phyloP scores from a whole-genome alignment of 2,888 invertebrate genomes.

The Ernsta delagoae region DNA sequence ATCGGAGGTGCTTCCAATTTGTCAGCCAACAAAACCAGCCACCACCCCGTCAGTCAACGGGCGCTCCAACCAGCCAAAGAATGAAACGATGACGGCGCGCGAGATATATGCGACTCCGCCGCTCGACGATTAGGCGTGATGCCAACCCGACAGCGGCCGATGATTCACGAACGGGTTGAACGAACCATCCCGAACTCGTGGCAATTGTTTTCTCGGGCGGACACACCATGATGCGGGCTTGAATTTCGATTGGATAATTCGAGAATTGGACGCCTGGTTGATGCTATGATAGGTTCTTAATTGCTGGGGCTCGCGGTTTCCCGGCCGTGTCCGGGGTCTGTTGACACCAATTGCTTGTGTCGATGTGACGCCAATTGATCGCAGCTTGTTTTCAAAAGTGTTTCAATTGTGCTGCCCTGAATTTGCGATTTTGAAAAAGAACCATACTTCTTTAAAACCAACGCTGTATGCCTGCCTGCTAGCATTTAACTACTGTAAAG shows the following conservation, averaged over 20 bases:
- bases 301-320: constrained; percentile 32
- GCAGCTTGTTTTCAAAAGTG: constrained; percentile 15
- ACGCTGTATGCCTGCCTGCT: too few relatives aligned
- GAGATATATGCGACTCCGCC: constrained; percentile 77
- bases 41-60: constrained; percentile 77
- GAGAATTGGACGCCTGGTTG: constrained; percentile 37
- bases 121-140: constrained; percentile 78
- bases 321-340: constrained; percentile 23
- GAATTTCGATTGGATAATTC: constrained; percentile 67
- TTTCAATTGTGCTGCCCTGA: constrained; percentile 7
- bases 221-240: constrained; percentile 68
- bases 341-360: constrained; percentile 34
- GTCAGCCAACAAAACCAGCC: constrained; percentile 63
- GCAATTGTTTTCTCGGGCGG: constrained; percentile 77
- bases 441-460: too few relatives aligned
- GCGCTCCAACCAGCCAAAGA: constrained; percentile 73
- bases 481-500: neutral
- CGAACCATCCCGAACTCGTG: constrained; percentile 62
- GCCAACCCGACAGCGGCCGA: constrained; percentile 72
- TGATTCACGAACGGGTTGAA: constrained; percentile 79
- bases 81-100: constrained; percentile 78
- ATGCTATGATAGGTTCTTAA: constrained; percentile 36
- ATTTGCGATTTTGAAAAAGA: neutral
- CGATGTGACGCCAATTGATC: constrained; percentile 14
- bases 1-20: constrained; percentile 80